Conservation (phyloP, 2,113 vertebrate species). For the Corvus cornix region DNA sequence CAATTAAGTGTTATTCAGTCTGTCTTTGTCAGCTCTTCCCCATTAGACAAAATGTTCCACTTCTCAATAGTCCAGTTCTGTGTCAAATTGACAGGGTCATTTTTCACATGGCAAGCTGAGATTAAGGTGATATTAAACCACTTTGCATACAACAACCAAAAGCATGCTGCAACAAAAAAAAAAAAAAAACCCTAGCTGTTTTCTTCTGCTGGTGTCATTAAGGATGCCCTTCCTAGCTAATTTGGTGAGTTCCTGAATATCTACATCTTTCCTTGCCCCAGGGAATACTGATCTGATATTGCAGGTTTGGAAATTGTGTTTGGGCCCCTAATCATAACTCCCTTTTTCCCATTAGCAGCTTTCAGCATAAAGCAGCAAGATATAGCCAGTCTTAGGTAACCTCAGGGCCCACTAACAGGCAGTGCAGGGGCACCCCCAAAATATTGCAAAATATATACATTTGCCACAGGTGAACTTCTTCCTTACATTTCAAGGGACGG, state of each 20-base stretch:
- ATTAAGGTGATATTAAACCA: slow-evolving; percentile 69
- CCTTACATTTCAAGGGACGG: neutral
- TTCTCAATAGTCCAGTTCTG: slow-evolving; percentile 59
- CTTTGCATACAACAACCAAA: slow-evolving; percentile 60
- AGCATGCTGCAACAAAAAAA: neutral
- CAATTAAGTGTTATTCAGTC: slow-evolving; percentile 52
- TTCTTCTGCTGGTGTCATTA: neutral
- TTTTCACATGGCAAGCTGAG: slow-evolving; percentile 69
- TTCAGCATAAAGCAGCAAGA: neutral
- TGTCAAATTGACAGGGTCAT: slow-evolving; percentile 67
- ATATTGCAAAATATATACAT: neutral
- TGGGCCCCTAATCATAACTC: neutral
- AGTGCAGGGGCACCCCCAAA: neutral
- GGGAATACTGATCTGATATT: neutral
- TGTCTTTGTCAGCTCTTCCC: slow-evolving; percentile 56
- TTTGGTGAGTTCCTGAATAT: slow-evolving; percentile 33
- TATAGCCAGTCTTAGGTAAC: neutral
- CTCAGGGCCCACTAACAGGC: neutral
- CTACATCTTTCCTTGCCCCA: neutral
- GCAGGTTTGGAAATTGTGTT: slow-evolving; percentile 8
- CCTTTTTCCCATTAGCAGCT: neutral
- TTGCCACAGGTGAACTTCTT: neutral
- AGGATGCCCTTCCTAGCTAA: slow-evolving; percentile 36
- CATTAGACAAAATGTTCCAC: slow-evolving; percentile 58
- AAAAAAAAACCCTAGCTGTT: neutral